Percentiles rank a stretch among this genome's conserved stretches.
Conservation (phyloP, 2,113 vertebrate genomes). For the Dipodomys merriami region DNA sequence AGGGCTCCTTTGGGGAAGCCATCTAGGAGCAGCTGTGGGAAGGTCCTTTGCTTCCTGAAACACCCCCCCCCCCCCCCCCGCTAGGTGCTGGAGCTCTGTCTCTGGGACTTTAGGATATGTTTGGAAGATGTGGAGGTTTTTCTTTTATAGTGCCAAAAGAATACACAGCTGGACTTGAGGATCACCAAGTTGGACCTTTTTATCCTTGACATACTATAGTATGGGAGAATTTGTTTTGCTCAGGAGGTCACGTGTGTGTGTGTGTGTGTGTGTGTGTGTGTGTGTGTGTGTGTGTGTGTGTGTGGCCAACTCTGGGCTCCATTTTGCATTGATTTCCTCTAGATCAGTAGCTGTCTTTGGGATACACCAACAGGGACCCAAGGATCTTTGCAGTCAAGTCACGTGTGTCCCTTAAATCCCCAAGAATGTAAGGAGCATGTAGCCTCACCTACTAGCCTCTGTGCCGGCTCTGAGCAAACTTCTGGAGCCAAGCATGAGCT, state of each 20-base stretch:
- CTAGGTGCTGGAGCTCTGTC: not conserved
- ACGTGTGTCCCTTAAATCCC: not conserved
- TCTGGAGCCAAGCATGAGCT: no score
- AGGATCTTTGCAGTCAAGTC: not conserved
- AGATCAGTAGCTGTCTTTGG: accelerated
- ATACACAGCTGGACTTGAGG: not conserved
- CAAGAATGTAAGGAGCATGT: no score
- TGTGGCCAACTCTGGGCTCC: not conserved
- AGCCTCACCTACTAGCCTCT: no score
- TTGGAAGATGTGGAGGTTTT: not conserved
- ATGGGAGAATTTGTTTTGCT: not conserved
- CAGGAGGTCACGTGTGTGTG: not conserved
- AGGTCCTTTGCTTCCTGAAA: not conserved
- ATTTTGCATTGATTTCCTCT: not conserved
- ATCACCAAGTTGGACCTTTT: not conserved
- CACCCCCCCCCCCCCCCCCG: not conserved
- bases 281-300: not conserved
- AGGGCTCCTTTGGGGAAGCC: not conserved
- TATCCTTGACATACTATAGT: not conserved
- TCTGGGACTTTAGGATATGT: not conserved
- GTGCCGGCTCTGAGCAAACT: no score
- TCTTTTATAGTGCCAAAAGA: not conserved
- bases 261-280: not conserved
- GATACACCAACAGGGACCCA: not conserved
- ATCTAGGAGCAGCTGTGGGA: not conserved